Conservation (phyloP, 2,888 invertebrate genomes). For the Molorchus minor region DNA sequence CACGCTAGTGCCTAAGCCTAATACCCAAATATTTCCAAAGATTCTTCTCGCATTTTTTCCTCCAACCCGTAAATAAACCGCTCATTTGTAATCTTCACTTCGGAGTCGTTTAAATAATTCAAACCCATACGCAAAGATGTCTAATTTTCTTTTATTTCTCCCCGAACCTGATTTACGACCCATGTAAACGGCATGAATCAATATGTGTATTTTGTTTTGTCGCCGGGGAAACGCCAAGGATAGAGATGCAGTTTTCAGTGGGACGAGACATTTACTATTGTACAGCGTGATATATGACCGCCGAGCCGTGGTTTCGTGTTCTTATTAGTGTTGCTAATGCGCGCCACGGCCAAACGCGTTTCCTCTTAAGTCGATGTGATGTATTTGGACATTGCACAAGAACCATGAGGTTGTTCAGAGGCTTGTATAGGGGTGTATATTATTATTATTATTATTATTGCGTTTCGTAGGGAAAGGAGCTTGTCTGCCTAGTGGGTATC, state of each 20-base stretch:
- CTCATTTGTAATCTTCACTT: conserved; percentile 32
- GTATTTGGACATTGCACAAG: neutral
- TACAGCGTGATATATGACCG: conserved; percentile 49
- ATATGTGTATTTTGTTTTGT: conserved; percentile 51
- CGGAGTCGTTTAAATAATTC: conserved; percentile 38
- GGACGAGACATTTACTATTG: conserved; percentile 51
- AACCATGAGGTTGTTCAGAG: too few relatives aligned
- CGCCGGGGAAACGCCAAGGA: conserved; percentile 43
- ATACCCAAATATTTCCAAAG: neutral
- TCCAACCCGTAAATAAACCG: conserved; percentile 24
- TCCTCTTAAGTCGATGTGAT: neutral
- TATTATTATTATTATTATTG: too few relatives aligned
- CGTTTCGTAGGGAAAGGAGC: neutral
- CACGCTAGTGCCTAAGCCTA: conserved; percentile 7
- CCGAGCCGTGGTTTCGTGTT: conserved; percentile 46
- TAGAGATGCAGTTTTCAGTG: conserved; percentile 52
- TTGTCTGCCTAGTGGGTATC: neutral
- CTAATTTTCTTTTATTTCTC: conserved; percentile 9
- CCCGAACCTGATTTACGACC: conserved; percentile 39
- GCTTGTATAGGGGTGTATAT: too few relatives aligned
- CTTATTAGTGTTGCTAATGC: conserved; percentile 51
- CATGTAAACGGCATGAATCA: conserved; percentile 49
- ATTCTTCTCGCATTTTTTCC: conserved; percentile 34
- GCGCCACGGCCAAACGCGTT: conserved; percentile 7
- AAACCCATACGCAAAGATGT: conserved; percentile 30